phyloP scores from a whole-genome alignment of 2,888 invertebrate genomes.

The Melolontha melolontha region DNA sequence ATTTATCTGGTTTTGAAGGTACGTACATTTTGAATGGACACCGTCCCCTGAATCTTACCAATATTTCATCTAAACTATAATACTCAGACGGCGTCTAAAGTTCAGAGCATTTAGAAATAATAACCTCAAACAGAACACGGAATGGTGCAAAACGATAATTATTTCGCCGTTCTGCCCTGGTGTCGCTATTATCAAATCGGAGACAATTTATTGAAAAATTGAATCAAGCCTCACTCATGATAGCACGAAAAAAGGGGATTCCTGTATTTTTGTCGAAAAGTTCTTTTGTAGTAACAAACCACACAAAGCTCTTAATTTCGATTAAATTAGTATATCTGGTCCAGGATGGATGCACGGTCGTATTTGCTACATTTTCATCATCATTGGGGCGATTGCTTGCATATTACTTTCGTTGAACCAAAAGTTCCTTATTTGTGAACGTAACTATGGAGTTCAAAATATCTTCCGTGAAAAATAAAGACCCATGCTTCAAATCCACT shows the following conservation, averaged over 20 bases:
- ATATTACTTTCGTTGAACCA: conserved; percentile 9
- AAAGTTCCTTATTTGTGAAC: neutral
- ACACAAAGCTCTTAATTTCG: conserved; percentile 16
- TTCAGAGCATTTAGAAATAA: too few species aligned
- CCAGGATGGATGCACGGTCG: neutral
- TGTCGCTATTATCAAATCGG: conserved; percentile 7
- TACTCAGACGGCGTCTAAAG: too few species aligned
- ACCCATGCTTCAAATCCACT: neutral
- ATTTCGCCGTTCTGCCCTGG: conserved; percentile 1
- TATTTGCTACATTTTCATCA: conserved; percentile 1
- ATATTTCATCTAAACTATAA: too few species aligned
- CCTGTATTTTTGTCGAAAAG: conserved; percentile 11
- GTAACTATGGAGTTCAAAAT: neutral
- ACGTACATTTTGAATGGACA: conserved; percentile 4
- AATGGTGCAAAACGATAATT: conserved; percentile 5
- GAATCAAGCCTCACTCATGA: conserved; percentile 5
- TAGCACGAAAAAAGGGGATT: conserved; percentile 12
- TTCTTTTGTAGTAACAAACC: conserved; percentile 15
- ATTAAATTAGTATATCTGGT: conserved; percentile 20
- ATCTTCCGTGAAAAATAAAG: neutral
- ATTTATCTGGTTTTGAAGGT: conserved; percentile 3
- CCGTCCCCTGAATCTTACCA: too few species aligned
- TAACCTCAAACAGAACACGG: too few species aligned
- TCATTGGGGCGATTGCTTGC: neutral
- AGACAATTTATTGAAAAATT: neutral